phyloP scores from a whole-genome alignment of 2,888 invertebrate genomes.

The Epiblema foenella region DNA sequence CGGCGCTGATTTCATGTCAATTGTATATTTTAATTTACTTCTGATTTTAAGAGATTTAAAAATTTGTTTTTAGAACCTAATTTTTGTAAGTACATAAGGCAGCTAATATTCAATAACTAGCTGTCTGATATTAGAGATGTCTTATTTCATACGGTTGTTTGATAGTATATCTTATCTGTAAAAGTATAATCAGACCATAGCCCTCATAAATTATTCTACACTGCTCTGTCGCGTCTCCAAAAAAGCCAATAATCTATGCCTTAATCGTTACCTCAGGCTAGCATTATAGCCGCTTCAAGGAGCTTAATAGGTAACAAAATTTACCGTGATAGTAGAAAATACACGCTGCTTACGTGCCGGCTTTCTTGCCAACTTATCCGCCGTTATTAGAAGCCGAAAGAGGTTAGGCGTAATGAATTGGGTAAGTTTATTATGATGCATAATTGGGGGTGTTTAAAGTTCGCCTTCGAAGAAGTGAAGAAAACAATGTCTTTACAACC shows the following conservation, averaged over 20 bases:
- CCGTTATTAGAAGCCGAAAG: conserved; percentile 64
- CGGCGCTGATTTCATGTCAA: too few relatives aligned
- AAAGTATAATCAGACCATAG: too few relatives aligned
- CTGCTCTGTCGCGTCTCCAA: conserved; percentile 51
- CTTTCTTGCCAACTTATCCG: conserved; percentile 73
- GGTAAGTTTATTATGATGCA: conserved; percentile 39
- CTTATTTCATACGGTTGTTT: too few relatives aligned
- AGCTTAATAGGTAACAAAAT: conserved; percentile 84
- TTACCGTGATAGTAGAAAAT: conserved; percentile 82
- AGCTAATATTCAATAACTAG: too few relatives aligned
- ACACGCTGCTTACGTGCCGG: conserved; percentile 79
- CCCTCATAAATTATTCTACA: not conserved
- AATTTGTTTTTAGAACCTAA: too few relatives aligned
- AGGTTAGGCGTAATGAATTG: conserved; percentile 33
- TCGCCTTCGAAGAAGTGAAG: not conserved
- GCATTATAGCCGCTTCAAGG: conserved; percentile 82
- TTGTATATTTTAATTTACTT: too few relatives aligned
- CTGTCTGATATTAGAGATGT: too few relatives aligned
- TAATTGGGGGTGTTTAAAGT: conserved; percentile 15
- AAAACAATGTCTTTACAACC: too few relatives aligned
- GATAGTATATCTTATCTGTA: too few relatives aligned
- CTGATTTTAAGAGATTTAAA: too few relatives aligned
- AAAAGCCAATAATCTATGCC: conserved; percentile 68
- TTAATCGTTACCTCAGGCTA: conserved; percentile 83
- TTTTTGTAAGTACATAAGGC: too few relatives aligned